Base-by-base conservation (phyloP, 2,888 invertebrate species). In the Protonemura montana region DNA sequence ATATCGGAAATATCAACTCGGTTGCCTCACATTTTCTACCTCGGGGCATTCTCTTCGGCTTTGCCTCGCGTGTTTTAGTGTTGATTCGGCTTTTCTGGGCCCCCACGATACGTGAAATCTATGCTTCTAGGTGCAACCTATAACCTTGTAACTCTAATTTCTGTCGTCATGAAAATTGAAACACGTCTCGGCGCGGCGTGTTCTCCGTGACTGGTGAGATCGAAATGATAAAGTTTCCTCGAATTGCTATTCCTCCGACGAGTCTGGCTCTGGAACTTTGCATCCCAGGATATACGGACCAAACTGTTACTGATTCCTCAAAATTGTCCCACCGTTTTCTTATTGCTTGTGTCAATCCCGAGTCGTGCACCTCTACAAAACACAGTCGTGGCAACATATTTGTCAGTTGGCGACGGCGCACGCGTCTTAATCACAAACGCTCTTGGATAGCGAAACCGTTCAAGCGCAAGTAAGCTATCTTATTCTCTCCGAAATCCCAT, bases 1-100 rank as follows among this genome's bases (percentile, higher is more conserved):
- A 41, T 41, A 83, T 83, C 82, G 82, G 82, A 83, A 41, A 83
- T 83, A 83, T 83, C 30, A 41, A 41, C 41, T 83, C 25, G 82
- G 41, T 83, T 83, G 41, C 41, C 42, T 42, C 82, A 83, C 82
- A 78, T 59, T 59, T 59, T 59, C 59, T 59, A 59, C 59, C 59
- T 59, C 59, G 13, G 21, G 59, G 59, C 59, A 59, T 59, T 59
- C 59, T 59, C 59, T 59, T 59, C 21, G 59, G 59, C 59, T 59
- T 13, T 59, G 59, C 59, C 16, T 59, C 21, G 59, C 59, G 59
- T 59, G 59, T 59, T 59, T 59, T 59, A 59, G 59, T 59, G 59
- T 59, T 59, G 59, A 59, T 59, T 59, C 59, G 59, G 59, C 59
- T 59, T 3, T 59, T 59, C 59, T 21, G 16, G 59, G 59, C 59